Conservation (phyloP, 2,888 invertebrate genomes). For the Dioctria linearis region DNA sequence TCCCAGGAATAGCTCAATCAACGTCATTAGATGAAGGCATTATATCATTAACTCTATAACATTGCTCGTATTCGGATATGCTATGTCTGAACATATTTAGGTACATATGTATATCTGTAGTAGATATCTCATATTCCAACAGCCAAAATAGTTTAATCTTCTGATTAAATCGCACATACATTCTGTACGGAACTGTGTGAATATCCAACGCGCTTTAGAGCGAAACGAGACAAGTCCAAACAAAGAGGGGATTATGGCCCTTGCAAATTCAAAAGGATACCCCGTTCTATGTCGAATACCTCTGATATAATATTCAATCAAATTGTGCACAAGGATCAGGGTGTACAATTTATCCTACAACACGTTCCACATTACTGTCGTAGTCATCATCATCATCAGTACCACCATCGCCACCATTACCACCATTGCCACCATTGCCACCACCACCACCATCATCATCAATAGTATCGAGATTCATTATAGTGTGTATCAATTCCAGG, state of each 20-base stretch:
- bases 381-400: slow-evolving; percentile 29
- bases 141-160: slow-evolving; percentile 48
- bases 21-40: slow-evolving; percentile 43
- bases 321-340: slow-evolving; percentile 56
- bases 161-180: slow-evolving; percentile 42
- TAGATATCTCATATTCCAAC: slow-evolving; percentile 21
- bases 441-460: slow-evolving; percentile 15
- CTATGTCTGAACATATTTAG: neutral
- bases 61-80: neutral
- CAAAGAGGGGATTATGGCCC: slow-evolving; percentile 52
- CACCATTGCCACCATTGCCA: neutral
- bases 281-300: slow-evolving; percentile 33
- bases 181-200: slow-evolving; percentile 11
- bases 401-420: too few species aligned
- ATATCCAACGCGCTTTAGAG: slow-evolving; percentile 32
- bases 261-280: slow-evolving; percentile 39
- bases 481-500: slow-evolving; percentile 39
- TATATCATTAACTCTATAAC: slow-evolving; percentile 41
- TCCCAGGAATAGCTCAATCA: slow-evolving; percentile 39
- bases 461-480: slow-evolving; percentile 5
- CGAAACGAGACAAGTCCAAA: slow-evolving; percentile 37
- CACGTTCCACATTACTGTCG: slow-evolving; percentile 46
- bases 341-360: slow-evolving; percentile 36
- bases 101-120: neutral
- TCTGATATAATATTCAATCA: slow-evolving; percentile 57